phyloP scores from a whole-genome alignment of 2,113 vertebrate species.

The Protobothrops flavoviridis region DNA sequence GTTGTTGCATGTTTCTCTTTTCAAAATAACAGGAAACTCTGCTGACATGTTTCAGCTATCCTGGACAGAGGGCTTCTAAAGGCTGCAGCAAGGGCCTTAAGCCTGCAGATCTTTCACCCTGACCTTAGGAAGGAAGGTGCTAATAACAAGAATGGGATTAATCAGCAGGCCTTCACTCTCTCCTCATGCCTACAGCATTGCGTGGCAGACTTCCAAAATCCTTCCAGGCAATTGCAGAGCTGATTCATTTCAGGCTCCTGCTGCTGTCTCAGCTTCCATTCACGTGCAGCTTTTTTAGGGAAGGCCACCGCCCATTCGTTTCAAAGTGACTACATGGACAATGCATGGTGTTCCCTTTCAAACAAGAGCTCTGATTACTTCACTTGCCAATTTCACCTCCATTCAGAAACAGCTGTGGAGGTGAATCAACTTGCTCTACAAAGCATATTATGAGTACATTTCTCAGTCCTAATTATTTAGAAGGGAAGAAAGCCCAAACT shows the following conservation, averaged over 20 bases:
- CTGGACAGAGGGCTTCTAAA: neutral
- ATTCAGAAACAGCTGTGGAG: slow-evolving; percentile 48
- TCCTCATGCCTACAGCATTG: neutral
- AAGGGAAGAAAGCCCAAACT: slow-evolving; percentile 28
- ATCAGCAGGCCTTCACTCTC: neutral
- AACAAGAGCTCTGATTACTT: slow-evolving; percentile 40
- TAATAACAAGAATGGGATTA: neutral
- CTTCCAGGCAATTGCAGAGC: neutral
- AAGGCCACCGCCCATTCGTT: neutral
- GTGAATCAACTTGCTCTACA: slow-evolving; percentile 32
- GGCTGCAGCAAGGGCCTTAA: neutral
- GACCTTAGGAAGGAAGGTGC: neutral
- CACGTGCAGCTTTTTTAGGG: neutral
- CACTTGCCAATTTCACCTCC: slow-evolving; percentile 42
- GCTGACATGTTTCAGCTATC: neutral
- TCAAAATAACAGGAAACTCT: neutral
- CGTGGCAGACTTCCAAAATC: neutral
- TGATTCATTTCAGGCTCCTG: neutral
- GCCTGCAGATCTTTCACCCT: neutral
- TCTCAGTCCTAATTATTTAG: slow-evolving; percentile 43
- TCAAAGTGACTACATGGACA: slow-evolving; percentile 5
- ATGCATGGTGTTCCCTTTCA: slow-evolving; percentile 40
- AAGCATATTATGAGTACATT: slow-evolving; percentile 48
- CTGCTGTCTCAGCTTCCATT: neutral
- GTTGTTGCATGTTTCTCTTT: neutral